phyloP scores from a whole-genome alignment of 2,113 vertebrate species.

The Tursiops truncatus region DNA sequence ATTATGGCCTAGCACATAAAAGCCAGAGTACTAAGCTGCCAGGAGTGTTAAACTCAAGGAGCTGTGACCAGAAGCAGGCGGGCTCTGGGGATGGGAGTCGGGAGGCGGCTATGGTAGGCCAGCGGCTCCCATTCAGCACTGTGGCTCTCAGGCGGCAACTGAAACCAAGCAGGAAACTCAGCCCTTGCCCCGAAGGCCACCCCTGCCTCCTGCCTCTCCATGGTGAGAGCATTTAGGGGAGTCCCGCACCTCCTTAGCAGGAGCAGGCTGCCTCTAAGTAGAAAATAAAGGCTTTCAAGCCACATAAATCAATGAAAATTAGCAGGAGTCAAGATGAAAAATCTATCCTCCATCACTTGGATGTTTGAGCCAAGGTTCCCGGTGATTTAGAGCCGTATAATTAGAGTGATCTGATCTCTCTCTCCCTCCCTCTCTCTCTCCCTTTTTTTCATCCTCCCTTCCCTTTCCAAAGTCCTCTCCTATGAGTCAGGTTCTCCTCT shows the following conservation, averaged over 20 bases:
- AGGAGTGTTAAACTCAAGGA: slow-evolving; percentile 62
- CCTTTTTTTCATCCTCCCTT: slow-evolving; percentile 20
- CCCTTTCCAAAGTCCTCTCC: slow-evolving; percentile 2
- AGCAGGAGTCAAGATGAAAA: slow-evolving; percentile 77
- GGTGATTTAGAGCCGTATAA: slow-evolving; percentile 79
- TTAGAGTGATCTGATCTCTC: slow-evolving; percentile 67
- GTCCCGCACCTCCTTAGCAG: slow-evolving; percentile 38
- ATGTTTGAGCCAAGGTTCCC: slow-evolving; percentile 66
- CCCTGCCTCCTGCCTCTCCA: slow-evolving; percentile 25
- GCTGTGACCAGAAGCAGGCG: slow-evolving; percentile 49
- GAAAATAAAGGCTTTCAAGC: slow-evolving; percentile 78
- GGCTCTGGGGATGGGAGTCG: not conserved
- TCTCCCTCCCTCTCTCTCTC: not conserved
- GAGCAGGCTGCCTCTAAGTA: slow-evolving; percentile 54
- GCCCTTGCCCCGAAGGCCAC: slow-evolving; percentile 8
- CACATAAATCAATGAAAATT: slow-evolving; percentile 82
- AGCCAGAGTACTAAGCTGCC: slow-evolving; percentile 39
- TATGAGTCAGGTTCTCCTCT: slow-evolving; percentile 15
- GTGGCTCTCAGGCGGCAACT: not conserved
- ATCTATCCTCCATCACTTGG: slow-evolving; percentile 71
- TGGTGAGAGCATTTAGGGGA: slow-evolving; percentile 35
- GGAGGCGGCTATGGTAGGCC: not conserved
- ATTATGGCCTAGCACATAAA: slow-evolving; percentile 14
- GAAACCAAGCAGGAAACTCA: not conserved
- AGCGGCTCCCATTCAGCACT: not conserved